Base-by-base conservation (phyloP, 2,113 vertebrate species). In the Herpetotheres cachinnans region DNA sequence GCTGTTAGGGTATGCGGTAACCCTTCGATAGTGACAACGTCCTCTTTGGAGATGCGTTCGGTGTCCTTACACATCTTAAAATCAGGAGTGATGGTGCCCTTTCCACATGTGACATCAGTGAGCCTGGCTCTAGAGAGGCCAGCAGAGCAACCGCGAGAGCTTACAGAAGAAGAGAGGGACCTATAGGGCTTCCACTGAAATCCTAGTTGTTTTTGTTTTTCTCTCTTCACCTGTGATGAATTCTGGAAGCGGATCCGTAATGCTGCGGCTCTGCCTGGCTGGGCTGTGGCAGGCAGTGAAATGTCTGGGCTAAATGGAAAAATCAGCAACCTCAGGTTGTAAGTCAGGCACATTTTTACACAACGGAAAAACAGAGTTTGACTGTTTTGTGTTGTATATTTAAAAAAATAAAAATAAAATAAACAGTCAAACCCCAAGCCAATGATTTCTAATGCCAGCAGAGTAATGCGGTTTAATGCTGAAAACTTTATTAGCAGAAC, bases 401-500 rank as follows among this genome's bases (percentile, higher is more conserved):
- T 69, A 4, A 94, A 96, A 79, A 95, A 78, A 54, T 13, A 26
- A 86, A 96, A 72, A 50, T 89, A 97, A 97, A 95, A 93, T 78
- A 94, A 97, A 95, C 94, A 97, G 89, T 96, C 94, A 90, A 96
- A 95, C 89, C 94, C 96, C 93, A 94, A 93, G 96, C 94, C 96
- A 94, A 72, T 49, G 87, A 62, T 73, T 73, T 25, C 89, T 46
- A 40, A 54, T 21, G 95, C 96, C 96, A 96, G 93, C 82, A 71
- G 93, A 93, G 89, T 76, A 82, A 56, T 91, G 95, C 16, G 81
- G 93, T 92, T 95, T 79, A 80, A 96, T 97, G 96, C 87, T 93
- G 95, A 97, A 95, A 96, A 96, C 94, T 96, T 93, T 90, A 96
- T 95, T 96, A 97, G 96, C 71, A 93, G 96, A 96, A 97, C 95